Evolutionary conservation across 2,888 invertebrate species (phyloP).

Genomic region (Trichacis sp.): DNA sequence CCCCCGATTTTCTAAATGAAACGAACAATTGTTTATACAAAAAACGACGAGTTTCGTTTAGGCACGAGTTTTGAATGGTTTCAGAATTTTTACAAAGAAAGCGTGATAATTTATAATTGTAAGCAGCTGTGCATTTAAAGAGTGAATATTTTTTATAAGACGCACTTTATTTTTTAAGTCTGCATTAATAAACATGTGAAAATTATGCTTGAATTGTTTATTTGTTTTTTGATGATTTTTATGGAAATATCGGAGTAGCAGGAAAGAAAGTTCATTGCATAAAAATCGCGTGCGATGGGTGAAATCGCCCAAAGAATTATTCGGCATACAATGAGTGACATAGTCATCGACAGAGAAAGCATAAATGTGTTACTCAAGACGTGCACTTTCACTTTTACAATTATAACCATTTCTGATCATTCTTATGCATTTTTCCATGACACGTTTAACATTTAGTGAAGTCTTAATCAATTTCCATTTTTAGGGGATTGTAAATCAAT

Average conservation of each 20-base stretch:
- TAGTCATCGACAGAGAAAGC: constrained; percentile 59
- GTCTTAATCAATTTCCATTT: no score
- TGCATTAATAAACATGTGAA: constrained; percentile 51
- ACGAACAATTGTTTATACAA: neutral
- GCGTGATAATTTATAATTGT: constrained; percentile 42
- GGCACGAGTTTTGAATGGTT: neutral
- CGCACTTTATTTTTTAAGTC: constrained; percentile 33
- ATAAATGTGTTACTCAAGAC: constrained; percentile 45
- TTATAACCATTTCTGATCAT: constrained; percentile 31
- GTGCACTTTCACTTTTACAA: constrained; percentile 40
- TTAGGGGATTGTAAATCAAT: no score
- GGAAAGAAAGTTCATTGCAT: constrained; percentile 26
- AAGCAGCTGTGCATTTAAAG: constrained; percentile 28
- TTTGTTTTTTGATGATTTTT: constrained; percentile 8
- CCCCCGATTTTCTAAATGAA: neutral
- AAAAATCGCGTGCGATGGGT: constrained; percentile 21
- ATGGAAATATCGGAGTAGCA: no score
- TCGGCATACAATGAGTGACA: constrained; percentile 50
- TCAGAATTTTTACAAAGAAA: neutral
- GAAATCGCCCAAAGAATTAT: constrained; percentile 33
- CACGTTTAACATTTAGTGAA: no score
- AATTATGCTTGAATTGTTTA: neutral
- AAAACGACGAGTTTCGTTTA: neutral
- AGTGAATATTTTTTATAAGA: constrained; percentile 24
- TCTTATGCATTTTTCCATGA: no score